Base-by-base conservation (phyloP, 1,140 invertebrate species). In the Drosophila repleta region DNA sequence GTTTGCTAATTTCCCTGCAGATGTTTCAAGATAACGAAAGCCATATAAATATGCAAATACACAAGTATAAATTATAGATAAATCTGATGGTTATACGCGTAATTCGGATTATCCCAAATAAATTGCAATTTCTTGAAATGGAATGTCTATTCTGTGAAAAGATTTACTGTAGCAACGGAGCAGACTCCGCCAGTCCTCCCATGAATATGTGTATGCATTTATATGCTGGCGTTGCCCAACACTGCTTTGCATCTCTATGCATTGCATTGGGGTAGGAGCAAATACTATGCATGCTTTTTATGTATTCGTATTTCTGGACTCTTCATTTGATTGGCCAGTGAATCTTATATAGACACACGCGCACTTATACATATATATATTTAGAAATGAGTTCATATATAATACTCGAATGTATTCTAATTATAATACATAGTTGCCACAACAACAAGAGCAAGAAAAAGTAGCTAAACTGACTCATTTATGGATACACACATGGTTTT, bases 381-480 rank as follows among this genome's bases (percentile, higher is more conserved):
- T 62, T 68, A 52, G 56, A 74, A 74, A 69, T 74, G 52, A 74
- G 49, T 74, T 74, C 58, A 73, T 39, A 20, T 18, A 10, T 17
- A 17, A n/a, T 49, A 11, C 10, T 8, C 13, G 46, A 55, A 57
- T 35, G 11, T 41, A 56, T 69, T 74, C 65, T 68, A 68, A 69
- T 62, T 39, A 57, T 73, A 67, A 72, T 21, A 49, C 68, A 52
- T 15, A n/a, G 52, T 71, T 71, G 46, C 52, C 43, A 63, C 41
- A 63, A 37, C 67, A 64, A 70, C 66, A 63, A 67, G 21, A 35
- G 17, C 17, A 55, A 43, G 20, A 11, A 32, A 21, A 13, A 35
- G 32, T 11, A 35, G 26, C 24, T 21, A 17, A n/a, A 35, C 35
- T 53, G 58, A 48, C 8, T 62, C 65, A 68, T 17, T 45, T 4